Evolutionary conservation across 2,113 vertebrate genomes (phyloP).

Genomic region (Sinocyclocheilus anophthalmus): DNA sequence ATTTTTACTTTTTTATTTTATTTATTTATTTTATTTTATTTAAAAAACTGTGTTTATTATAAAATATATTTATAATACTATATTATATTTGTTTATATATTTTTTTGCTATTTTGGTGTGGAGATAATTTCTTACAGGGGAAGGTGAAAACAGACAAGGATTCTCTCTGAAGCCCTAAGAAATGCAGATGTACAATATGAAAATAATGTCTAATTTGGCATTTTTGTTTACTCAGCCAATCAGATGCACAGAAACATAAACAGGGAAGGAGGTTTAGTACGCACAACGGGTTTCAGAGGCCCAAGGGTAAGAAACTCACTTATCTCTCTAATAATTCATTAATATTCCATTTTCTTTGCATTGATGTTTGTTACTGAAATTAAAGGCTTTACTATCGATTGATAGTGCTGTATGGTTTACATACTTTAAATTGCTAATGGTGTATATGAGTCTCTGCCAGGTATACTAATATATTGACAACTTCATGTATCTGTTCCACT

Average conservation of each 20-base stretch:
- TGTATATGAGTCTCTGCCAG: neutral
- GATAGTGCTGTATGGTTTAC: neutral
- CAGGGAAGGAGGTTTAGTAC: neutral
- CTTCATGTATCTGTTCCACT: neutral
- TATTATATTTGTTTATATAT: too few relatives aligned
- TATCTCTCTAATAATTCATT: neutral
- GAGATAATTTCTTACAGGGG: neutral
- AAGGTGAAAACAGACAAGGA: too few relatives aligned
- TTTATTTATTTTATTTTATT: too few relatives aligned
- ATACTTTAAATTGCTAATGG: neutral
- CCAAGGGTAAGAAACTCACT: neutral
- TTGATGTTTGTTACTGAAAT: neutral
- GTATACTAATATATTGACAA: neutral
- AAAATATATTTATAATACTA: too few relatives aligned
- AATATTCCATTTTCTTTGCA: neutral
- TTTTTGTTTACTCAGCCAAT: neutral
- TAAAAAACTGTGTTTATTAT: too few relatives aligned
- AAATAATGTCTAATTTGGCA: neutral
- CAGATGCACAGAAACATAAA: slow-evolving; percentile 1
- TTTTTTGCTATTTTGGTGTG: neutral
- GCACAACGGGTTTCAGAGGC: neutral
- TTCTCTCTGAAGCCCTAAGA: neutral
- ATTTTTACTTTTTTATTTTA: too few relatives aligned
- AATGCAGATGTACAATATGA: neutral
- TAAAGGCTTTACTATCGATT: neutral